These are phyloP conservation scores for Synaphobranchus kaupii DNA, from an alignment of 2,797 vertebrate species.

Conservation along the genomic window DNA sequence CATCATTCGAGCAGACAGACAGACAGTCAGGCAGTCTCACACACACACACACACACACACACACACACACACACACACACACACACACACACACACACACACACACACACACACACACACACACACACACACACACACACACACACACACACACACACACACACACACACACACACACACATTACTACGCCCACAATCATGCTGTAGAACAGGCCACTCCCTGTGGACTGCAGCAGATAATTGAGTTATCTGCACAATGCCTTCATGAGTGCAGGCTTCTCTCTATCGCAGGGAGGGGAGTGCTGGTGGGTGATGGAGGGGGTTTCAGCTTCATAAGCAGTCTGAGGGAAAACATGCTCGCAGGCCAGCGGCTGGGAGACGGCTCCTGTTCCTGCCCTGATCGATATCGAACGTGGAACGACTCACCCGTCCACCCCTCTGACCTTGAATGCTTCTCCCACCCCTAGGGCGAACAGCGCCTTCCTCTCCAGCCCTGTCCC, in stretches of 20 bases:
- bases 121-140: not conserved
- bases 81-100: not conserved
- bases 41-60: not conserved
- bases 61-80: not conserved
- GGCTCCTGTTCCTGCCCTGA: conserved; percentile 54
- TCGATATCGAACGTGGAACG: conserved; percentile 42
- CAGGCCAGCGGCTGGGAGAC: not conserved
- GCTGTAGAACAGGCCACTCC: conserved; percentile 8
- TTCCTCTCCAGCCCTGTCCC: not conserved
- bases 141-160: too few relatives aligned
- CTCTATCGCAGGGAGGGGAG: not conserved
- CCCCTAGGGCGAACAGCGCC: not conserved
- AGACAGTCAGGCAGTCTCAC: not conserved
- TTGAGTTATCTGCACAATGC: conserved; percentile 20
- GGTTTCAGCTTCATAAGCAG: conserved; percentile 7
- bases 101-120: not conserved
- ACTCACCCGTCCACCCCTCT: conserved; percentile 35
- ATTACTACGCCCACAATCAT: not conserved
- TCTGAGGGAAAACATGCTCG: not conserved
- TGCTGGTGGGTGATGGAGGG: not conserved
- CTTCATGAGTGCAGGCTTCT: not conserved
- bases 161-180: not conserved
- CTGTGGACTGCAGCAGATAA: conserved; percentile 20
- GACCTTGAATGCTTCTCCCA: conserved; percentile 52
- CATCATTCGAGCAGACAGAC: not conserved